Percentiles rank a stretch among this genome's conserved stretches.
These are phyloP conservation scores for Euleptes europaea DNA, from an alignment of 2,113 vertebrate genomes.

Conservation along the genomic window DNA sequence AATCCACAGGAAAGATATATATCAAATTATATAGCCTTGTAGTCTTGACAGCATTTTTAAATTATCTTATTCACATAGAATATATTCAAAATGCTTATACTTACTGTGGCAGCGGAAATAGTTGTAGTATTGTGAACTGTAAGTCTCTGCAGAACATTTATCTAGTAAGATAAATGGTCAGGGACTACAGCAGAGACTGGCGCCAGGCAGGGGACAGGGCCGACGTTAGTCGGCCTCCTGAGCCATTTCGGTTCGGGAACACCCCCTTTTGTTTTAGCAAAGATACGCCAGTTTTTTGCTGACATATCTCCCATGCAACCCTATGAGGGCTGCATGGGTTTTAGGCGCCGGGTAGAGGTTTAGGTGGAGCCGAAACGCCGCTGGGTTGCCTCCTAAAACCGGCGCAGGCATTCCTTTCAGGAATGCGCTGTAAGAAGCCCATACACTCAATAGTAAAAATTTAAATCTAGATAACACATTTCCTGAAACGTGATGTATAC, in stretches of 20 bases:
- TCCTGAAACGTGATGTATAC: conserved; percentile 20
- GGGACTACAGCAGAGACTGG: conserved; percentile 7
- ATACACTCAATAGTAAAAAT: conserved; percentile 38
- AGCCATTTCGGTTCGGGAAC: too few species aligned
- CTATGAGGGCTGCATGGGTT: too few species aligned
- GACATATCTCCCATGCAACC: too few species aligned
- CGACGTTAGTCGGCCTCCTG: too few species aligned
- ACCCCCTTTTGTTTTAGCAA: too few species aligned
- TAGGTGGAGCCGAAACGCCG: too few species aligned
- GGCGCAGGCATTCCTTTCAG: too few species aligned
- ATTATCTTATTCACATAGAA: not conserved
- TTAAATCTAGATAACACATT: conserved; percentile 23
- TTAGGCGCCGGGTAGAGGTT: too few species aligned
- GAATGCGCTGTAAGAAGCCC: not conserved
- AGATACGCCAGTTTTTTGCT: too few species aligned
- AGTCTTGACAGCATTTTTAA: not conserved
- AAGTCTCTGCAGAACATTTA: conserved; percentile 34
- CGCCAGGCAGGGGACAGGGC: too few species aligned
- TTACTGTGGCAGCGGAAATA: not conserved
- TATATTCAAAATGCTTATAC: not conserved
- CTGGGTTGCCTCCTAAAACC: too few species aligned
- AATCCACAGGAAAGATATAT: too few species aligned
- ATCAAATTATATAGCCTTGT: not conserved
- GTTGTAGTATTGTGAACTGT: not conserved
- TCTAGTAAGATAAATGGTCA: conserved; percentile 19